Evolutionary conservation across 1,140 invertebrate genomes (phyloP), one percentile per base, ranked within the genome.

Genomic region (Lordiphosa collinella): DNA sequence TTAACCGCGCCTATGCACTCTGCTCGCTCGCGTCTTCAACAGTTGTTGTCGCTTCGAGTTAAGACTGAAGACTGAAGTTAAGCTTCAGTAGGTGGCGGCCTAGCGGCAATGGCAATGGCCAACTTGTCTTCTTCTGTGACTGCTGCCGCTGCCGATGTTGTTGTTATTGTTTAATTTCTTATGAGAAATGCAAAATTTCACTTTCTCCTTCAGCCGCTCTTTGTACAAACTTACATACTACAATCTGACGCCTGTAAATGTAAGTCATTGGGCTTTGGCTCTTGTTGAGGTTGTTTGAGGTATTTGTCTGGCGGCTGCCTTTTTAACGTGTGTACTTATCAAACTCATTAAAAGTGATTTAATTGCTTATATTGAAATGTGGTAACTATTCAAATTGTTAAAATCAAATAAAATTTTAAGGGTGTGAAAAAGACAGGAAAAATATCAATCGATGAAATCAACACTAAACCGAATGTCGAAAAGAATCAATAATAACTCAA

Each of bases 151-250:
- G 35, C 13, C 60, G 49, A 35, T 56, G 50, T 40, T 40, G 35
- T 36, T 52, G 12, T 25, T 61, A 14, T 35, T 51, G 36, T 41
- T 53, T 22, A 44, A 53, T 18, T 38, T 62, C 47, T 57, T 55
- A 51, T 58, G 52, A 73, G 58, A 84, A 82, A 82, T 82, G 78
- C 78, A 82, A 84, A 84, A 85, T 85, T 84, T 84, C 78, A 84
- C 78, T 84, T 84, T 84, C 78, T 84, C 79, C 72, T 70, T 84
- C 60, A 49, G 58, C 22, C 40, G 16, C 71, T 69, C 54, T 69
- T 48, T 16, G 10, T 9, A 7, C 12, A 12, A 10, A 40, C 4
- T 18, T 18, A 18, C 18, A 18, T 4, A 18, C 18, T 3, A 4
- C 18, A 18, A 18, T 18, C 18, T 22, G 18, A 4, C 18, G 18